Evolutionary conservation across 2,797 vertebrate genomes (phyloP), one percentile per base, ranked within the genome.

Genomic region (Silurus lanzhouensis): DNA sequence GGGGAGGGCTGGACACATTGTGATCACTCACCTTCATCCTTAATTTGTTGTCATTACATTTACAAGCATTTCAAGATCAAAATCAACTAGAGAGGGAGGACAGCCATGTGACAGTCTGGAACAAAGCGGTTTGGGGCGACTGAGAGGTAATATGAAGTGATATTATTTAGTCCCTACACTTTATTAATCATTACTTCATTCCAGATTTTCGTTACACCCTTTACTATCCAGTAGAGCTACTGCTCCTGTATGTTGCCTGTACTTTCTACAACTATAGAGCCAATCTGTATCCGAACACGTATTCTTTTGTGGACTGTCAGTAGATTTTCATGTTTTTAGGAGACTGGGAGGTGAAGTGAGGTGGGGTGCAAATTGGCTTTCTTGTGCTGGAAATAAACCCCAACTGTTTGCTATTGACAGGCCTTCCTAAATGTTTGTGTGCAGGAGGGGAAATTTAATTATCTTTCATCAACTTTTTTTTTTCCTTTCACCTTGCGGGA

Each of bases 21-120:
- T 91, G 87, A 92, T 91, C 90, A 89, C 85, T 92, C 92, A 91
- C 91, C 91, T 92, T 92, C 91, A 92, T 90, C 88, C 88, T 91
- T 92, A 91, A 92, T 92, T 91, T 92, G 91, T 92, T 91, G 91
- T 91, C 90, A 91, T 91, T 91, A 91, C 90, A 88, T 91, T 90
- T 92, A 91, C 88, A 90, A 90, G 89, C 87, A 90, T 91, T 88
- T 90, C 87, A 90, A 91, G 91, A 91, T 91, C 90, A 91, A 90
- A 90, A 88, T 89, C 85, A 89, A 87, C 86, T 85, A 88, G 87
- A 88, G 85, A 87, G 85, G 84, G 83, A 88, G 87, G 85, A 86
- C 48, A 84, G 80, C 61, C 86, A 86, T 87, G 88, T 88, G 89
- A 88, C 86, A 88, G 87, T 58, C 60, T 84, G 76, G 82, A 83